phyloP scores from a whole-genome alignment of 2,888 invertebrate genomes.

The Panorpa germanica region DNA sequence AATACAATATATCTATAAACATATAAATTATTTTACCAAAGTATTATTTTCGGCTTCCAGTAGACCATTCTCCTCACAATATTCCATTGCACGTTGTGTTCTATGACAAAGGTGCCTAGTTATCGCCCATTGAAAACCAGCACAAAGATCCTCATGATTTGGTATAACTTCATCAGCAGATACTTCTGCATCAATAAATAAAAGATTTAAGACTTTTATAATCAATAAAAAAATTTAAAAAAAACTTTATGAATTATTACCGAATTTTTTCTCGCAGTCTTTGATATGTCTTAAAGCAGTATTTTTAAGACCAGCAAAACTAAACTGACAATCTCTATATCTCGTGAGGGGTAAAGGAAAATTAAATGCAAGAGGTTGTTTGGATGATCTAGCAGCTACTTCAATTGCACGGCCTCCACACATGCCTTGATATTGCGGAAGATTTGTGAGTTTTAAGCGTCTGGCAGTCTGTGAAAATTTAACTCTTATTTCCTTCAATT shows the following conservation, averaged over 20 bases:
- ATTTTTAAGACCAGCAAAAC: constrained; percentile 69
- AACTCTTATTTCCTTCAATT: neutral
- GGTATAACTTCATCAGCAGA: constrained; percentile 53
- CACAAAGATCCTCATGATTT: constrained; percentile 64
- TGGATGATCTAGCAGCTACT: constrained; percentile 46
- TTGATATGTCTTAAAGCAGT: constrained; percentile 31
- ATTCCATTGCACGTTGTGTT: constrained; percentile 68
- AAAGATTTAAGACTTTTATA: constrained; percentile 5
- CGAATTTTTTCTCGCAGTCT: constrained; percentile 35
- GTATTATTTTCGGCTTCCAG: constrained; percentile 36
- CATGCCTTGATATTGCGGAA: constrained; percentile 49
- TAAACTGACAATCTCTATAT: constrained; percentile 72
- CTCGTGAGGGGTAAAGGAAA: constrained; percentile 45
- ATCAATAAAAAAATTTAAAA: no score
- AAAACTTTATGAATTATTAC: constrained; percentile 15
- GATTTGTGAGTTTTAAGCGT: constrained; percentile 59
- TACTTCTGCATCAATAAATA: constrained; percentile 22
- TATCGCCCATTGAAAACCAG: constrained; percentile 56
- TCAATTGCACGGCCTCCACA: constrained; percentile 81
- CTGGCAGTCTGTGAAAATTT: constrained; percentile 42
- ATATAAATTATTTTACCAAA: constrained; percentile 26
- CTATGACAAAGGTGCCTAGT: constrained; percentile 65
- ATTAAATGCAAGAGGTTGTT: constrained; percentile 39
- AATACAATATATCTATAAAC: neutral
- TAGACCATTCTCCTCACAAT: constrained; percentile 35